Base-by-base conservation (phyloP, 2,888 invertebrate genomes). In the Halocaridina rubra region DNA sequence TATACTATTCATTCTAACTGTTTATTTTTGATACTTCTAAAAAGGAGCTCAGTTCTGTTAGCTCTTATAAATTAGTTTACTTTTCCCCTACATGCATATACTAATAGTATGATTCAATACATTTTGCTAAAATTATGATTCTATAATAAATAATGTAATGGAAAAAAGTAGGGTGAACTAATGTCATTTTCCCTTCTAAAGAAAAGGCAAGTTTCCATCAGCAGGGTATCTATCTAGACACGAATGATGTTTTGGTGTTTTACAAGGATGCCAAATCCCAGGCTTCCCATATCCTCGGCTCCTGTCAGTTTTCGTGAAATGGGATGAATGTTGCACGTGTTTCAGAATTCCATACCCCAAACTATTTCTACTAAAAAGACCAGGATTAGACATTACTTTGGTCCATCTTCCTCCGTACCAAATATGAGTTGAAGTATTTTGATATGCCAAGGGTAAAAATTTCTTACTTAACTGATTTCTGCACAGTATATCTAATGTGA, bases 161-260 rank as follows among this genome's bases (percentile, higher is more conserved):
- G n/a, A n/a, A n/a, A n/a, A n/a, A n/a, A n/a, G n/a, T n/a, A n/a
- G n/a, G n/a, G n/a, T n/a, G n/a, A n/a, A n/a, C n/a, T n/a, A n/a
- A n/a, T n/a, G n/a, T n/a, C n/a, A n/a, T n/a, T 33, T 46, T 46
- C n/a, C 19, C 53, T 33, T 39, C 27, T 29, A 75, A 16, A 74
- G 16, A 32, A 90, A 90, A 13, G 89, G 89, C 2, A 90, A 57
- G 86, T 89, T 90, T 13, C 90, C 90, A 86, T 91, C 90, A 0
- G 85, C 87, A 19, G 89, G 89, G 59, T 89, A 90, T 16, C 88
- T 87, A 64, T 90, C 90, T 22, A 90, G 86, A 80, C 90, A 90
- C 4, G 90, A 88, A 79, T 90, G 90, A 59, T 89, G 89, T 2
- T 88, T 86, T 2, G 88, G 85, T 10, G 85, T 86, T 16, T 85